A percentile compares a stretch with the other conserved stretches of the same genome.
phyloP scores from a whole-genome alignment of 2,797 vertebrate genomes.

The Sebastes itinus region DNA sequence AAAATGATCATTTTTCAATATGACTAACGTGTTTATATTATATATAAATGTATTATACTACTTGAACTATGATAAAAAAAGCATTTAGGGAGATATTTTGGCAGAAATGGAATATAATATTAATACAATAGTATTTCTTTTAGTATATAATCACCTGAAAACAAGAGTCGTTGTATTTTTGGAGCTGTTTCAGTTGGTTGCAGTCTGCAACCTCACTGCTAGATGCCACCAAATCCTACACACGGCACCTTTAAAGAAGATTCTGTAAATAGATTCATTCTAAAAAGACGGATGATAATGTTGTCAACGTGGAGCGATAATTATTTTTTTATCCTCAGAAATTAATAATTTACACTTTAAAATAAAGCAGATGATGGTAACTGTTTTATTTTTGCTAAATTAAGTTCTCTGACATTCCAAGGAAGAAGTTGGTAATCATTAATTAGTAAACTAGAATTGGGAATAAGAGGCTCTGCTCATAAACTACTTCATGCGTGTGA shows the following conservation, averaged over 20 bases:
- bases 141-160: no score
- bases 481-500: background rate
- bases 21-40: no score
- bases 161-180: no score
- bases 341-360: background rate
- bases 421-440: background rate
- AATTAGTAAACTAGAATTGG: background rate
- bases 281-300: background rate
- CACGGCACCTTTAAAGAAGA: no score
- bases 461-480: background rate
- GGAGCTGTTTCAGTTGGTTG: no score
- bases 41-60: no score
- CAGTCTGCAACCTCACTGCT: no score
- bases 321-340: background rate
- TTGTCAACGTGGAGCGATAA: background rate
- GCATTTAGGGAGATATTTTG: no score
- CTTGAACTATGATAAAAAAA: no score
- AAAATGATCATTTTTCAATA: no score
- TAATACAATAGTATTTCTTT: no score
- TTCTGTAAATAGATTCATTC: background rate
- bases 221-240: background rate
- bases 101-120: no score
- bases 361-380: background rate
- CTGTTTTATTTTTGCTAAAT: background rate
- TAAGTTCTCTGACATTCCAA: background rate